phyloP scores from a whole-genome alignment of 2,797 vertebrate genomes.

The Lacerta agilis region DNA sequence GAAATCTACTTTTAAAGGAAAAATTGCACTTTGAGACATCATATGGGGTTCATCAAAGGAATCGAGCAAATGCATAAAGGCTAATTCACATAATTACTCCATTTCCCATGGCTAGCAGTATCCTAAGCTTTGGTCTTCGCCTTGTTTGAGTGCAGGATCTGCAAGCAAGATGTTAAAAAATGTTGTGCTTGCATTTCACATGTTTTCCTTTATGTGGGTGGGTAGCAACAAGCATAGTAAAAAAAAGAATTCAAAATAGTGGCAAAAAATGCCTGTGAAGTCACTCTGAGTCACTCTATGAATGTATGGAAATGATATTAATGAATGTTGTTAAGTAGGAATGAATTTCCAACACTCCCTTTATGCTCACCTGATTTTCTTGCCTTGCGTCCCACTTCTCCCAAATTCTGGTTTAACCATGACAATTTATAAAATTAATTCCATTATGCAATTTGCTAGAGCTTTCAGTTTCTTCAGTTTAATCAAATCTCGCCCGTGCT shows the following conservation, averaged over 20 bases:
- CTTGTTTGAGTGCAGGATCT: neutral
- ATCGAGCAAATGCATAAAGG: neutral
- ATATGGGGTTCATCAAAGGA: neutral
- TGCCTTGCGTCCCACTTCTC: neutral
- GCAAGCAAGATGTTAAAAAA: neutral
- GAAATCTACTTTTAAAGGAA: slow-evolving; percentile 37
- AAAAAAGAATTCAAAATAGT: neutral
- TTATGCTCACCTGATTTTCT: neutral
- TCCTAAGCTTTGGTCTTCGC: neutral
- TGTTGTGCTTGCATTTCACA: neutral
- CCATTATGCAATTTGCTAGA: neutral
- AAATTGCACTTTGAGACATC: neutral
- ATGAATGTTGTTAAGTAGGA: neutral
- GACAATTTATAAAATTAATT: neutral
- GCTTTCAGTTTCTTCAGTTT: neutral
- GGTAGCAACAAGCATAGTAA: neutral
- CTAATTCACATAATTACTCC: slow-evolving; percentile 6
- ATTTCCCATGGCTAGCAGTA: neutral
- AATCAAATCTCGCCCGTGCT: no score
- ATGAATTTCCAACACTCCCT: neutral
- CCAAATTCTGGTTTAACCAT: neutral
- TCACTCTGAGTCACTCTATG: neutral
- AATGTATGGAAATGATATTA: neutral
- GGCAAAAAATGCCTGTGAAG: neutral
- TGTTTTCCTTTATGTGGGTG: neutral